Percentiles rank a stretch among this genome's conserved stretches.
phyloP scores from a whole-genome alignment of 2,797 vertebrate species.

The Gymnoscopelus microlampas region DNA sequence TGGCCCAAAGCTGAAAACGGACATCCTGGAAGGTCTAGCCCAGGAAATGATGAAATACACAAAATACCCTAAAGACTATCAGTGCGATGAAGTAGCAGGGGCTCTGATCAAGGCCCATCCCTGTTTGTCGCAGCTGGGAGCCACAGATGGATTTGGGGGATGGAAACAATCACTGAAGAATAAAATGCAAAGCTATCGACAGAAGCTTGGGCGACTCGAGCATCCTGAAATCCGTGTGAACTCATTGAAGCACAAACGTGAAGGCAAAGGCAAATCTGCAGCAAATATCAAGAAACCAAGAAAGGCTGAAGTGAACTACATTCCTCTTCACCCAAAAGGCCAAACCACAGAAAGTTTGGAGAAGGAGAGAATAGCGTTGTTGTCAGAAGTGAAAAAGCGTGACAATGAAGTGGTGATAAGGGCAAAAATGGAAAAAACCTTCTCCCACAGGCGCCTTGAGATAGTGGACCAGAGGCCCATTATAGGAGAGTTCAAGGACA shows the following conservation, averaged over 20 bases:
- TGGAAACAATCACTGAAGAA: conserved; percentile 50
- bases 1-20: conserved; percentile 39
- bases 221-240: conserved; percentile 45
- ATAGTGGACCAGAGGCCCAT: conserved; percentile 20
- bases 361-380: conserved; percentile 24
- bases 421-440: conserved; percentile 28
- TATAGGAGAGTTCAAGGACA: background rate
- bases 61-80: conserved; percentile 48
- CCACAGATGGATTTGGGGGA: conserved; percentile 34
- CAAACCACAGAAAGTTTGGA: conserved; percentile 34
- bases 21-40: conserved; percentile 40
- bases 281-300: too few species aligned
- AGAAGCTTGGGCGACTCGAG: conserved; percentile 22
- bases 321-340: conserved; percentile 31
- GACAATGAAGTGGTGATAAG: conserved; percentile 25
- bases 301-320: conserved; percentile 33
- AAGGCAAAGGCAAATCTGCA: too few species aligned
- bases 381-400: conserved; percentile 24
- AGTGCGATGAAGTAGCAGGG: conserved; percentile 49
- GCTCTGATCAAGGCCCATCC: conserved; percentile 45
- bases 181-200: conserved; percentile 44
- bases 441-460: conserved; percentile 23
- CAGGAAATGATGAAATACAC: conserved; percentile 53
- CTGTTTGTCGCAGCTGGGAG: conserved; percentile 49
- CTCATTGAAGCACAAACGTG: conserved; percentile 32